These are phyloP conservation scores for Bubo scandiacus DNA, from an alignment of 2,113 vertebrate species.

Conservation along the genomic window DNA sequence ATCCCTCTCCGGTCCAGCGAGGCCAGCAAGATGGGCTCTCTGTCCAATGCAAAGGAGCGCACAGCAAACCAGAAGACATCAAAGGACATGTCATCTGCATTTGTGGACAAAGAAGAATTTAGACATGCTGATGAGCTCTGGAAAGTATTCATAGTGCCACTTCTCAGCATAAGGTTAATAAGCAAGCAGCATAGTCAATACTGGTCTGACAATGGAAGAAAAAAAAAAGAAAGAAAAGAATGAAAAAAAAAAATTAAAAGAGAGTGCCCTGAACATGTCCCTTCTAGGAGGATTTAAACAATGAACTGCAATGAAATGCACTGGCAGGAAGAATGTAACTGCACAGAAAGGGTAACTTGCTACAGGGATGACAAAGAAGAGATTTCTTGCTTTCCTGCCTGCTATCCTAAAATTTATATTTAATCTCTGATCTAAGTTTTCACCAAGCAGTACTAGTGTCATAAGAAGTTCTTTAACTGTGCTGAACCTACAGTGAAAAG, in stretches of 20 bases:
- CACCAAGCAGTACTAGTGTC: background rate
- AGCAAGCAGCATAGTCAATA: background rate
- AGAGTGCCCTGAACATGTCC: background rate
- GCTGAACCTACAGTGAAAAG: background rate
- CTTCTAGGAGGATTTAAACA: background rate
- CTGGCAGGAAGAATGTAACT: background rate
- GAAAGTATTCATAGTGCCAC: background rate
- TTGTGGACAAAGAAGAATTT: background rate
- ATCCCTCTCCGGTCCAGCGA: constrained; percentile 84
- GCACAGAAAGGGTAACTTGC: background rate
- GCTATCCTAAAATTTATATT: background rate
- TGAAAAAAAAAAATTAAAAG: too few relatives aligned
- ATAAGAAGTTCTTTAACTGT: background rate
- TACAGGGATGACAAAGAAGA: background rate
- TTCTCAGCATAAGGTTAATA: background rate
- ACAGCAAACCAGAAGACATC: constrained; percentile 90
- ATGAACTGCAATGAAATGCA: background rate
- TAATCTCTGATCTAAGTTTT: background rate
- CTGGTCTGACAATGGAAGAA: background rate
- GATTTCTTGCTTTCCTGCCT: background rate
- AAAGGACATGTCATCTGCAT: constrained; percentile 85
- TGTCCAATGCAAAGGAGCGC: constrained; percentile 72
- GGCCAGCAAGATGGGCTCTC: constrained; percentile 68
- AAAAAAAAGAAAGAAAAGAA: background rate
- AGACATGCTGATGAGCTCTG: background rate